Conservation (phyloP, 2,797 vertebrate species). For the Anabas testudineus region DNA sequence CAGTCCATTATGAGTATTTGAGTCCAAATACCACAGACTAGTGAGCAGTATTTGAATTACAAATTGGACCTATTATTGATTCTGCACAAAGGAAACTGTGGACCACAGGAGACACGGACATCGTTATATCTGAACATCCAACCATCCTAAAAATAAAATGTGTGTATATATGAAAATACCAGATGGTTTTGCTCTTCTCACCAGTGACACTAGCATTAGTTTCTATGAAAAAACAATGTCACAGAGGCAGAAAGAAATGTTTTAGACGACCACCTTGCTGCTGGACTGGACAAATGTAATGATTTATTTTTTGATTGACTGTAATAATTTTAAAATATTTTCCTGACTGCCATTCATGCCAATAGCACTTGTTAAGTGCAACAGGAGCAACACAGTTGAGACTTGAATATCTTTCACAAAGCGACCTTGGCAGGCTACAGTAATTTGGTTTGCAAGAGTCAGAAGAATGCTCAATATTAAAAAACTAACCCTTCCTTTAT, state of each 20-base stretch:
- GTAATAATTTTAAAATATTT: neutral
- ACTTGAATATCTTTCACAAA: neutral
- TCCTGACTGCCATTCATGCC: neutral
- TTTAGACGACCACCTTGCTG: neutral
- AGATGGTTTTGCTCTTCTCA: neutral
- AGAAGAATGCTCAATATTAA: neutral
- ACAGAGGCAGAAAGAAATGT: neutral
- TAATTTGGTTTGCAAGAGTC: slow-evolving; percentile 13
- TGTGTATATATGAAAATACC: neutral
- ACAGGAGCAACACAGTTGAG: neutral
- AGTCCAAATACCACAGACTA: neutral
- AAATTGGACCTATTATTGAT: neutral
- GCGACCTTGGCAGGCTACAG: slow-evolving; percentile 9
- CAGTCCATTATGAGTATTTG: neutral
- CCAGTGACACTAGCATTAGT: too few relatives aligned
- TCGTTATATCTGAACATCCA: neutral
- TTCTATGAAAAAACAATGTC: neutral
- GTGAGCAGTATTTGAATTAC: neutral
- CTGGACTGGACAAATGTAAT: too few relatives aligned
- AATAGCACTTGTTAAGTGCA: neutral
- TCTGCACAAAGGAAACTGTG: neutral
- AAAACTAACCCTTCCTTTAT: neutral
- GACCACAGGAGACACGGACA: neutral
- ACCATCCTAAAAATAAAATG: neutral
- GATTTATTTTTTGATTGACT: neutral